Base-by-base conservation (phyloP, 2,888 invertebrate genomes). In the Neria commutata region DNA sequence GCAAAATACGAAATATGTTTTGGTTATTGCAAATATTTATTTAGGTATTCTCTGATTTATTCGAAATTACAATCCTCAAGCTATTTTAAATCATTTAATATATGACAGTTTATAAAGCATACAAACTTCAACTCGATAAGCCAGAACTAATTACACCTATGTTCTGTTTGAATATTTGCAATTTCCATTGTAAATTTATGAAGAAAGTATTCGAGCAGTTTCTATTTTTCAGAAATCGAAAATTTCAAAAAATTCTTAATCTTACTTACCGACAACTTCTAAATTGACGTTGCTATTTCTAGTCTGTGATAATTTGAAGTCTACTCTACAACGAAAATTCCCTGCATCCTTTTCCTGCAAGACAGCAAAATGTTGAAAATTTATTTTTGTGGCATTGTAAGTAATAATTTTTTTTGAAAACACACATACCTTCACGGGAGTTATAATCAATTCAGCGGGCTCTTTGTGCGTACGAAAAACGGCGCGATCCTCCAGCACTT, bases 231-330 rank as follows among this genome's bases (percentile, higher is more conserved):
- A 33, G 14, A 33, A 33, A 33, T 8, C 33, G 14, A 10, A 10
- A 33, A 33, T 33, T 14, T 10, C 8, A 33, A 14, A 14, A 33
- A 33, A 33, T 8, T 11, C 10, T 16, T 14, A n/a, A n/a, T n/a
- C n/a, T 61, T 69, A 87, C 90, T 89, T 84, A 91, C 91, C 87
- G 76, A 91, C 89, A 71, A 91, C 87, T 74, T 90, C 89, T 73
- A 91, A 85, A 81, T 90, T 90, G 80, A 91, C 89, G 79, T 88
- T 87, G 77, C 88, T 87, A 81, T 91, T 90, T 69, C 90, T 85
- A 60, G 91, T 91, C 55, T 90, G 90, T 50, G 90, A 88, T 75
- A 88, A 86, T 79, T 89, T 89, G 83, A 91, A 91, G 81, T 91
- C 91, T 62, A 91, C 90, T 68, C 91, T 84, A 81, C 91, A 91